Evolutionary conservation across 2,888 invertebrate species (phyloP).

Genomic region (Campopleginae sp.): DNA sequence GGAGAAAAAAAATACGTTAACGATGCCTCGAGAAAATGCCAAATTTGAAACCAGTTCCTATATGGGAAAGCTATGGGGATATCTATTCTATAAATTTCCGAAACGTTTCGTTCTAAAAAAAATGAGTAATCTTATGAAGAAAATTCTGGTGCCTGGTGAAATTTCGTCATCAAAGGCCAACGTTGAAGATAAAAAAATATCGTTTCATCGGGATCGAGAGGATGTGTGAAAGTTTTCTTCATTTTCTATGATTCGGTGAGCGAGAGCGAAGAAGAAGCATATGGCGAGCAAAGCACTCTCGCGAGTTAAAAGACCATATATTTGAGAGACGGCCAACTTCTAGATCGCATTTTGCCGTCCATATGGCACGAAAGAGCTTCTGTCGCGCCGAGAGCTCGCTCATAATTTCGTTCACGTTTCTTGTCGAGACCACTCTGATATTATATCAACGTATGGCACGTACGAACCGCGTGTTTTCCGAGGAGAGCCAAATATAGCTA

Average conservation of each 20-base stretch:
- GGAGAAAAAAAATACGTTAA: constrained; percentile 35
- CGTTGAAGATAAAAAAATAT: constrained; percentile 15
- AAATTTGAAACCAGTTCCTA: constrained; percentile 1
- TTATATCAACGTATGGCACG: constrained; percentile 67
- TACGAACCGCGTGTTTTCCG: constrained; percentile 61
- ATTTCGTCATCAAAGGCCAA: not conserved
- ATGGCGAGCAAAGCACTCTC: constrained; percentile 67
- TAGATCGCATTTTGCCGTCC: constrained; percentile 78
- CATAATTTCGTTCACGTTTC: constrained; percentile 48
- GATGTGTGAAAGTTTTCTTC: constrained; percentile 42
- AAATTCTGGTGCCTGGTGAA: not conserved
- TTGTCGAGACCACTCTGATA: constrained; percentile 49
- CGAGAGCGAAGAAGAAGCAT: constrained; percentile 58
- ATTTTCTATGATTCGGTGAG: constrained; percentile 44
- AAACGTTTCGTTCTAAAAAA: not conserved
- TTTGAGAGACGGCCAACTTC: constrained; percentile 67
- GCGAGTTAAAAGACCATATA: constrained; percentile 55
- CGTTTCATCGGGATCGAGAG: constrained; percentile 36
- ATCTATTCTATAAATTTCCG: not conserved
- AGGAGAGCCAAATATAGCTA: constrained; percentile 62
- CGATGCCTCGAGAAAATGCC: constrained; percentile 18
- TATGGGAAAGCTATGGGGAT: too few species aligned
- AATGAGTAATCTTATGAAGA: too few species aligned
- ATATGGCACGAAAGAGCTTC: constrained; percentile 76
- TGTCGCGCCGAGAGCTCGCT: constrained; percentile 53